phyloP scores from a whole-genome alignment of 1,140 invertebrate species.

The Plutomurus gul region DNA sequence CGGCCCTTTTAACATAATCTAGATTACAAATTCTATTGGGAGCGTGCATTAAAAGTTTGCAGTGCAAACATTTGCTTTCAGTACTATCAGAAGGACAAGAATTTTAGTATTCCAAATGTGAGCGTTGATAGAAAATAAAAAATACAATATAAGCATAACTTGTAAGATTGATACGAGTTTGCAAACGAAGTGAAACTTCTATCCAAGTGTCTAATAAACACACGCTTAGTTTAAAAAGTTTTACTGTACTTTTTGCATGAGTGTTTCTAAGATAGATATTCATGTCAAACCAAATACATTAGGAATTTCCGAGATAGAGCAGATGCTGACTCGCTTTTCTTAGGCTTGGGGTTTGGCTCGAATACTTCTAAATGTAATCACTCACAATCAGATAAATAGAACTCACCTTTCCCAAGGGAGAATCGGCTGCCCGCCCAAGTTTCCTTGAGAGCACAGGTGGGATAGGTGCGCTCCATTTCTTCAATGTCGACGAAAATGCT shows the following conservation, averaged over 20 bases:
- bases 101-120: too few relatives aligned
- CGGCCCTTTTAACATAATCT: neutral
- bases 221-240: neutral
- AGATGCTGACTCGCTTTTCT: too few relatives aligned
- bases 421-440: conserved; percentile 50
- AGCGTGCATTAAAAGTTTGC: too few relatives aligned
- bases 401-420: conserved; percentile 53
- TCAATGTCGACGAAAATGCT: conserved; percentile 48
- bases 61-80: too few relatives aligned
- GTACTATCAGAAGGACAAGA: too few relatives aligned
- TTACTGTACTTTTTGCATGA: neutral
- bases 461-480: conserved; percentile 52
- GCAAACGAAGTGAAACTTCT: neutral
- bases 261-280: neutral
- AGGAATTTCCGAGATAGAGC: neutral
- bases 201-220: neutral
- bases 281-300: neutral
- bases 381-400: neutral
- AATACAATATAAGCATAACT: too few relatives aligned
- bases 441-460: conserved; percentile 50
- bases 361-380: neutral
- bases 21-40: too few relatives aligned
- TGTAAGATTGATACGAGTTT: too few relatives aligned
- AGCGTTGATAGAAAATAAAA: too few relatives aligned
- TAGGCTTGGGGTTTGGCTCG: neutral